These are phyloP conservation scores for Tragelaphus strepsiceros DNA, from an alignment of 2,113 vertebrate genomes.

Conservation along the genomic window DNA sequence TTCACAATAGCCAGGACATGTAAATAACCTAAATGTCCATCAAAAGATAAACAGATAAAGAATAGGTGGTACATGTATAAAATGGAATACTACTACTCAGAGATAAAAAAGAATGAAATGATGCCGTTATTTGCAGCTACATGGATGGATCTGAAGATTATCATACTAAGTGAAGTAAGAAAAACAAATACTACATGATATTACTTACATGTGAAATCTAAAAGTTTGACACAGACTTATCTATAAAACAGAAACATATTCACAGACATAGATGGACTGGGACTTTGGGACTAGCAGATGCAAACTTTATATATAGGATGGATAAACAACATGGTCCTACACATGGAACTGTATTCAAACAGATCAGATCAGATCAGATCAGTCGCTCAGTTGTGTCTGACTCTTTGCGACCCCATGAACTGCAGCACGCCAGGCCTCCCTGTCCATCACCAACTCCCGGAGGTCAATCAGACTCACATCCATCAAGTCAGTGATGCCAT, in stretches of 20 bases:
- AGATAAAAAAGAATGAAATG: neutral
- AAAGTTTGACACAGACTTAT: neutral
- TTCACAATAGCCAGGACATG: neutral
- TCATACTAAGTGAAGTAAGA: neutral
- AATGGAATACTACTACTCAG: neutral
- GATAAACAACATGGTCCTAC: neutral
- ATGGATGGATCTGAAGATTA: neutral
- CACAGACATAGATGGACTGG: neutral
- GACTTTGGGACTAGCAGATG: neutral
- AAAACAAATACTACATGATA: neutral
- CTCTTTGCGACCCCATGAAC: too few relatives aligned
- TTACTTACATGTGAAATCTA: neutral
- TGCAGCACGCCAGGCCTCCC: too few relatives aligned
- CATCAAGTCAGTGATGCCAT: too few relatives aligned
- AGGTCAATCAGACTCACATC: too few relatives aligned
- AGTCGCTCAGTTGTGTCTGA: too few relatives aligned
- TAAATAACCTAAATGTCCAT: neutral
- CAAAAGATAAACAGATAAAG: neutral
- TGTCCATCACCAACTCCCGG: too few relatives aligned
- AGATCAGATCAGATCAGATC: neutral
- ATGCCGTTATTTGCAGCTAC: neutral
- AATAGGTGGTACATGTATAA: neutral
- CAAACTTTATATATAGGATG: too few relatives aligned
- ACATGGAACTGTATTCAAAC: neutral
- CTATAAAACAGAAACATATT: neutral